Percentiles rank a stretch among this genome's conserved stretches.
These are phyloP conservation scores for Oceanodroma tethys DNA, from an alignment of 2,113 vertebrate genomes.

Conservation along the genomic window DNA sequence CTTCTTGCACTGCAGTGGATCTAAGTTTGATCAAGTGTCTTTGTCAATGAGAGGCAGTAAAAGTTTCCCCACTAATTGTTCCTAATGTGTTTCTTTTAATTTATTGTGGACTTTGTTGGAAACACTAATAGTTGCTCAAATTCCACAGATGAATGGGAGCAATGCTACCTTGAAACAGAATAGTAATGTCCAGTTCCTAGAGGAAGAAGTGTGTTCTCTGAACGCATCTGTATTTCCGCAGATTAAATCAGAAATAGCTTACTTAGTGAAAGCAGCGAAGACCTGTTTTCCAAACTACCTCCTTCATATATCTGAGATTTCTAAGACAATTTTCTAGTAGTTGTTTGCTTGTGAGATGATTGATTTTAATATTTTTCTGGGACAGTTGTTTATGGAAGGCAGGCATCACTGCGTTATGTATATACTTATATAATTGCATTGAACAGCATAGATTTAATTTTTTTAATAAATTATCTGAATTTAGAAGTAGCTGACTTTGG, in stretches of 20 bases:
- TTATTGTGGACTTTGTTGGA: not conserved
- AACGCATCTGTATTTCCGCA: not conserved
- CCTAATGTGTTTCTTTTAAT: not conserved
- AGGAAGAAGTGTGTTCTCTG: not conserved
- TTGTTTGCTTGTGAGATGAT: not conserved
- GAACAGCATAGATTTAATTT: not conserved
- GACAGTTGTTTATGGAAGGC: not conserved
- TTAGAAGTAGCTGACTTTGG: not conserved
- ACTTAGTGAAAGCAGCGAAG: not conserved
- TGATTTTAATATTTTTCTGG: not conserved
- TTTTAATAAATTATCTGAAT: not conserved
- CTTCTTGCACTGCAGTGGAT: not conserved
- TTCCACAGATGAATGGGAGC: not conserved
- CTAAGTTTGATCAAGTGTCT: not conserved
- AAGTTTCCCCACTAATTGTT: not conserved
- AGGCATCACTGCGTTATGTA: not conserved
- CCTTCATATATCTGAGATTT: not conserved
- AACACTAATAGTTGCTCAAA: not conserved
- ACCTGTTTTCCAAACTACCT: not conserved
- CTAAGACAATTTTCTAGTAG: not conserved
- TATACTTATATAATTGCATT: not conserved
- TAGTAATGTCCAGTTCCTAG: not conserved
- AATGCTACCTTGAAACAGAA: not conserved
- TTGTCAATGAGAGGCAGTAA: not conserved
- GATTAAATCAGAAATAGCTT: not conserved